phyloP scores from a whole-genome alignment of 2,888 invertebrate species.

The Drosophila flavopinicola region DNA sequence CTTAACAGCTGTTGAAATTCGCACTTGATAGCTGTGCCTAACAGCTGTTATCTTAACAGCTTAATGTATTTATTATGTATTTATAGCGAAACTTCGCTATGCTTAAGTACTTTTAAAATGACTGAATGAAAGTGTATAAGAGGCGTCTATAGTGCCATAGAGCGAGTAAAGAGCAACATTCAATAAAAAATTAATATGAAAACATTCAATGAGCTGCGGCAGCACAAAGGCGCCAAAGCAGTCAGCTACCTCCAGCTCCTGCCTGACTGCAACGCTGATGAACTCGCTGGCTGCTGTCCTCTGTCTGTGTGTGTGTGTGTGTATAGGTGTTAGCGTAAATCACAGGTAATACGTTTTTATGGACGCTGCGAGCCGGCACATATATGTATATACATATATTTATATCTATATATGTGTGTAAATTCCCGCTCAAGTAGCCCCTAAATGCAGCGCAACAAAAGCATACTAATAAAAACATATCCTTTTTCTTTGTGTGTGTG shows the following conservation, averaged over 20 bases:
- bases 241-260: neutral
- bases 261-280: conserved; percentile 34
- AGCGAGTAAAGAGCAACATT: conserved; percentile 47
- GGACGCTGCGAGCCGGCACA: conserved; percentile 59
- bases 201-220: conserved; percentile 24
- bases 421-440: conserved; percentile 20
- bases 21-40: neutral
- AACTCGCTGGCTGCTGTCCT: conserved; percentile 18
- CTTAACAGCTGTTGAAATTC: neutral
- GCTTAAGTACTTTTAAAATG: neutral
- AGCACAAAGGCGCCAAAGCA: conserved; percentile 12
- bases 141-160: conserved; percentile 1
- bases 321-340: conserved; percentile 59
- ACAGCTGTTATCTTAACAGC: neutral
- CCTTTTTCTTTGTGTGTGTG: conserved; percentile 13
- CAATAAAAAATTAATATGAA: conserved; percentile 77
- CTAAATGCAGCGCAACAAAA: conserved; percentile 57
- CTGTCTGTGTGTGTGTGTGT: neutral
- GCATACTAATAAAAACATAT: conserved; percentile 73
- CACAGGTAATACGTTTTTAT: conserved; percentile 75
- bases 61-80: neutral
- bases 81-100: neutral
- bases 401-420: neutral
- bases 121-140: too few species aligned
- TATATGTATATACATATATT: neutral